These are phyloP conservation scores for Peromyscus californicus DNA, from an alignment of 2,113 vertebrate species.

Conservation along the genomic window DNA sequence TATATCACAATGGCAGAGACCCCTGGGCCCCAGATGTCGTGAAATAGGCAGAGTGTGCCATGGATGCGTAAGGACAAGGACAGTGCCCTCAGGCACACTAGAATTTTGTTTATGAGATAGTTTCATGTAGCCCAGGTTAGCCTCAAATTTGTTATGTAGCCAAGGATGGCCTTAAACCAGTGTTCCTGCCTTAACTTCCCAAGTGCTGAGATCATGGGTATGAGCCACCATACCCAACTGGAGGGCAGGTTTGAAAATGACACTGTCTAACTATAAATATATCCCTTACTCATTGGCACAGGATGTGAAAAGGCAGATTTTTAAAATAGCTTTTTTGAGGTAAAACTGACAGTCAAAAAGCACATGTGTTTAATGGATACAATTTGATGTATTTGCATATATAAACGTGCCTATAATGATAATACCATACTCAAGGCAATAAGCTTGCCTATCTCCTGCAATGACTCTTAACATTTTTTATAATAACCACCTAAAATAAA, in stretches of 20 bases:
- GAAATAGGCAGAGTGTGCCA: neutral
- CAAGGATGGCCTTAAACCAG: neutral
- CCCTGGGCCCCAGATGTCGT: neutral
- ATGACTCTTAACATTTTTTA: neutral
- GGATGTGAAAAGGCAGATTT: slow-evolving; percentile 24
- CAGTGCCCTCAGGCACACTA: neutral
- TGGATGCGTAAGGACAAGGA: neutral
- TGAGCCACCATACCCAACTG: neutral
- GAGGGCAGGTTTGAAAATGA: neutral
- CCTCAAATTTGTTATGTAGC: neutral
- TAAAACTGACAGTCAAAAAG: neutral
- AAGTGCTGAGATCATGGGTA: neutral
- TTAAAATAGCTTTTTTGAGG: neutral
- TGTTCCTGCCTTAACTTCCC: neutral
- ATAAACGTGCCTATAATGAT: neutral
- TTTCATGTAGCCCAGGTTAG: neutral
- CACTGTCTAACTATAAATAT: neutral
- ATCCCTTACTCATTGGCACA: neutral
- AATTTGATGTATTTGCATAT: neutral
- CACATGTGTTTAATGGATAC: neutral
- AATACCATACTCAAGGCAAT: neutral
- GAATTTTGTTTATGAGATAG: neutral
- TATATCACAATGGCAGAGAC: neutral
- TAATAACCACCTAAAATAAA: neutral
- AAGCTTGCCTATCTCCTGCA: neutral